phyloP scores from a whole-genome alignment of 2,888 invertebrate species.

The Habrosyne pyritoides region DNA sequence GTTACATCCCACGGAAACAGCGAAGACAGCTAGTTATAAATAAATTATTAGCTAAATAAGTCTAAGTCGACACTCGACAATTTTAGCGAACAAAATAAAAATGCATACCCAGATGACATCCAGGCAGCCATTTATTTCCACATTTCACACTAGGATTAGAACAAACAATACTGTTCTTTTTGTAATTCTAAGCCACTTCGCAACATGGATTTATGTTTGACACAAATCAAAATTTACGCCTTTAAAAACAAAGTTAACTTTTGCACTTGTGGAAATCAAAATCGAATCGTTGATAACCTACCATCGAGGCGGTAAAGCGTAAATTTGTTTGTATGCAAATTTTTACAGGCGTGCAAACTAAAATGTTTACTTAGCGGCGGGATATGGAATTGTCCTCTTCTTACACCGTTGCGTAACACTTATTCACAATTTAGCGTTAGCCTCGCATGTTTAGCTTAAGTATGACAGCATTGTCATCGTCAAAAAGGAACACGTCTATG shows the following conservation, averaged over 20 bases:
- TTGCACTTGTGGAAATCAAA: slow-evolving; percentile 13
- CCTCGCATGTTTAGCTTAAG: too few relatives aligned
- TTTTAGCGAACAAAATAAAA: neutral
- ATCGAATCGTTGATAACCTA: slow-evolving; percentile 17
- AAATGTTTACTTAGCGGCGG: slow-evolving; percentile 44
- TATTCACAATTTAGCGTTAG: too few relatives aligned
- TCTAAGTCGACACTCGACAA: neutral
- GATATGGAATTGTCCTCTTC: slow-evolving; percentile 32
- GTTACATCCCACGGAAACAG: too few relatives aligned
- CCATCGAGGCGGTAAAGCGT: slow-evolving; percentile 11
- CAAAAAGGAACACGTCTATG: too few relatives aligned
- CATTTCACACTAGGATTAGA: neutral
- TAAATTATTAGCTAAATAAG: too few relatives aligned
- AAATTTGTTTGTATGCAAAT: slow-evolving; percentile 30
- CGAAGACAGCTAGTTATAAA: too few relatives aligned
- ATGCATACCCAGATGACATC: neutral
- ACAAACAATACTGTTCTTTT: slow-evolving; percentile 22
- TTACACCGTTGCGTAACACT: slow-evolving; percentile 31
- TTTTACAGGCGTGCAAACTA: slow-evolving; percentile 31
- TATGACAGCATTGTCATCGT: too few relatives aligned
- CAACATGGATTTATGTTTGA: slow-evolving; percentile 41
- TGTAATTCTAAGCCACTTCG: slow-evolving; percentile 37
- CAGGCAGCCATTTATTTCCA: neutral
- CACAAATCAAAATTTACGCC: slow-evolving; percentile 49
- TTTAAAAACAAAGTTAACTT: slow-evolving; percentile 30